Conservation (phyloP, 2,888 invertebrate genomes). For the Torymus aiolomorphi region DNA sequence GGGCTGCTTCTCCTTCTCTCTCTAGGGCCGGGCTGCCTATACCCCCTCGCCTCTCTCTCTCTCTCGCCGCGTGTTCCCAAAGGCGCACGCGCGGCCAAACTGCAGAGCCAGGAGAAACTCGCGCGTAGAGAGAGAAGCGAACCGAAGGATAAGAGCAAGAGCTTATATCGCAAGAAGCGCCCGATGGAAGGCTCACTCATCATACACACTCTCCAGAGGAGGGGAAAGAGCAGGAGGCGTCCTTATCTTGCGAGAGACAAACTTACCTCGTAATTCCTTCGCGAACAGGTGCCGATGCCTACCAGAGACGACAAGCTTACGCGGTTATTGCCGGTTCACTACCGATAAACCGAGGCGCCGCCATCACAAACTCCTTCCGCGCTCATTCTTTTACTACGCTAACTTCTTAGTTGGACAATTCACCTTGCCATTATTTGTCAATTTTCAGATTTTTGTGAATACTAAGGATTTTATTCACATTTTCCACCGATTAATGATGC, state of each 20-base stretch:
- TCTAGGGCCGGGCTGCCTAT: background rate
- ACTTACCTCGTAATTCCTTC: conserved; percentile 75
- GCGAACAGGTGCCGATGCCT: conserved; percentile 74
- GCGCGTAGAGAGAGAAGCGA: conserved; percentile 38
- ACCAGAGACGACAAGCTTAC: conserved; percentile 62
- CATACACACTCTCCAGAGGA: conserved; percentile 72
- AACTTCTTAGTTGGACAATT: background rate
- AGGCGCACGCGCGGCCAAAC: conserved; percentile 29
- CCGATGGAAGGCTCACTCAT: conserved; percentile 74
- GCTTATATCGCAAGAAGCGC: conserved; percentile 73
- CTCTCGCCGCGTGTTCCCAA: conserved; percentile 21
- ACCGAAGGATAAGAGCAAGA: conserved; percentile 55
- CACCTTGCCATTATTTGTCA: no score
- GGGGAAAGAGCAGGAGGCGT: conserved; percentile 55
- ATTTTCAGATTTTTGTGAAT: no score
- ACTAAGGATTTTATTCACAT: no score
- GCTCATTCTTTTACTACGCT: background rate
- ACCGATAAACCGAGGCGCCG: conserved; percentile 59
- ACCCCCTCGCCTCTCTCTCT: conserved; percentile 22
- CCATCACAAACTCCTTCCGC: background rate
- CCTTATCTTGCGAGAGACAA: conserved; percentile 73
- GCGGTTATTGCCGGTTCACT: conserved; percentile 64
- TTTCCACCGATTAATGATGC: no score
- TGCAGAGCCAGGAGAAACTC: conserved; percentile 52
- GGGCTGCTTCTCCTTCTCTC: conserved; percentile 64